Evolutionary conservation across 2,113 vertebrate genomes (phyloP).

Genomic region (Paracanthobrama guichenoti): DNA sequence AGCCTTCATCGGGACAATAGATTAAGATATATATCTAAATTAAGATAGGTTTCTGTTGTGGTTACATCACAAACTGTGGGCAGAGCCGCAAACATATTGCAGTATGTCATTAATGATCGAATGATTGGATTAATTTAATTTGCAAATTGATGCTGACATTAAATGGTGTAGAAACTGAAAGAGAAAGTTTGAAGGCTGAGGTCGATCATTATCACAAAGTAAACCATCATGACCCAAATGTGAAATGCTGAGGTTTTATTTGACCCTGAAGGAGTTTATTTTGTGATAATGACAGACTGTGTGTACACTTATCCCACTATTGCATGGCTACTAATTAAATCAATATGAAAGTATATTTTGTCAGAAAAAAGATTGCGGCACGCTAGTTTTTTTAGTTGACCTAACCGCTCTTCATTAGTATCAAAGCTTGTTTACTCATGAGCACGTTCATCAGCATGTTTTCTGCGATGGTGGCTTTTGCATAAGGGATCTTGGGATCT

Average conservation of each 20-base stretch:
- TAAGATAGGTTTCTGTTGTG: too few relatives aligned
- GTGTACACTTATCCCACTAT: not conserved
- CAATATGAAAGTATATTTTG: not conserved
- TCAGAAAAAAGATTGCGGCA: not conserved
- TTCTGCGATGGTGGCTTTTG: not conserved
- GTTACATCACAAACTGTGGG: too few relatives aligned
- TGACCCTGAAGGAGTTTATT: not conserved
- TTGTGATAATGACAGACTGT: not conserved
- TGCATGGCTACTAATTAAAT: not conserved
- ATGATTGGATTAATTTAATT: not conserved
- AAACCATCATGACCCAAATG: not conserved
- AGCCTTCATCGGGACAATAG: too few relatives aligned
- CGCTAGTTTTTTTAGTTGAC: not conserved
- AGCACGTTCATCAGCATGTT: not conserved
- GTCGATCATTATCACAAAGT: not conserved
- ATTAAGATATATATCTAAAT: too few relatives aligned
- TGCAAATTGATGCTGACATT: not conserved
- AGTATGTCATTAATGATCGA: too few relatives aligned
- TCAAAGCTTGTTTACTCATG: not conserved
- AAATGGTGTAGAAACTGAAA: not conserved
- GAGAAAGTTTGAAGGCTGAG: not conserved
- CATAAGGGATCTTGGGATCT: constrained; percentile 6
- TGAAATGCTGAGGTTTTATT: not conserved
- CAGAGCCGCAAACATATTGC: too few relatives aligned
- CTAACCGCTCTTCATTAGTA: not conserved